A percentile compares a stretch with the other conserved stretches of the same genome.
These are phyloP conservation scores for Pterobdella sp. DNA, from an alignment of 2,888 invertebrate genomes.

Conservation along the genomic window DNA sequence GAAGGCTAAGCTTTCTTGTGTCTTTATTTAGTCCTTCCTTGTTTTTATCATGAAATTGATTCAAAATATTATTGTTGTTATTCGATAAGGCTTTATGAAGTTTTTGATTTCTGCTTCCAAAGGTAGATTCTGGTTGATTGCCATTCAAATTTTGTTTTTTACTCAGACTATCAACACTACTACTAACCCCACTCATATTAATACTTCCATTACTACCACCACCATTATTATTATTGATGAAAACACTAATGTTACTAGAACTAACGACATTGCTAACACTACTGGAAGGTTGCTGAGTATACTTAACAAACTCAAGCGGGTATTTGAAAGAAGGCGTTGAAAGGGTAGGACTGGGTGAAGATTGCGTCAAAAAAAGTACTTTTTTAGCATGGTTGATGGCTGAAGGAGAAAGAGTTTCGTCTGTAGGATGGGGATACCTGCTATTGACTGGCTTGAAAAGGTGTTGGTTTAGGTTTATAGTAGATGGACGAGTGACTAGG, in stretches of 20 bases:
- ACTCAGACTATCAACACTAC: not conserved
- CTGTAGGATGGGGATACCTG: not conserved
- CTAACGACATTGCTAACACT: not conserved
- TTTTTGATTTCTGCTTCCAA: too few relatives aligned
- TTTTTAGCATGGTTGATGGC: constrained; percentile 27
- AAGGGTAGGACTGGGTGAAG: not conserved
- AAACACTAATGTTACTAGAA: not conserved
- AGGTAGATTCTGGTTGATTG: too few relatives aligned
- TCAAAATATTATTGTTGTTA: too few relatives aligned
- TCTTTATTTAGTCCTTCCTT: too few relatives aligned
- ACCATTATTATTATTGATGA: not conserved
- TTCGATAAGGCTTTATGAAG: too few relatives aligned
- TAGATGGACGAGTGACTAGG: not conserved
- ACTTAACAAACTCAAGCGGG: not conserved
- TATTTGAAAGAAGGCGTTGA: not conserved
- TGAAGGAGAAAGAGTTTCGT: constrained; percentile 11
- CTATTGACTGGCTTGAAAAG: not conserved
- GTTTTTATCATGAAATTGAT: too few relatives aligned
- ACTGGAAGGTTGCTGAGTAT: too few relatives aligned
- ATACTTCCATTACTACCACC: not conserved
- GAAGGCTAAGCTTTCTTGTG: not conserved
- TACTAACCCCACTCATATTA: not conserved
- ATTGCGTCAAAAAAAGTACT: constrained; percentile 16
- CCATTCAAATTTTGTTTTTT: not conserved
- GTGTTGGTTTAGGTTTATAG: constrained; percentile 6